Conservation (phyloP, 2,888 invertebrate genomes). For the Eristalis pertinax region DNA sequence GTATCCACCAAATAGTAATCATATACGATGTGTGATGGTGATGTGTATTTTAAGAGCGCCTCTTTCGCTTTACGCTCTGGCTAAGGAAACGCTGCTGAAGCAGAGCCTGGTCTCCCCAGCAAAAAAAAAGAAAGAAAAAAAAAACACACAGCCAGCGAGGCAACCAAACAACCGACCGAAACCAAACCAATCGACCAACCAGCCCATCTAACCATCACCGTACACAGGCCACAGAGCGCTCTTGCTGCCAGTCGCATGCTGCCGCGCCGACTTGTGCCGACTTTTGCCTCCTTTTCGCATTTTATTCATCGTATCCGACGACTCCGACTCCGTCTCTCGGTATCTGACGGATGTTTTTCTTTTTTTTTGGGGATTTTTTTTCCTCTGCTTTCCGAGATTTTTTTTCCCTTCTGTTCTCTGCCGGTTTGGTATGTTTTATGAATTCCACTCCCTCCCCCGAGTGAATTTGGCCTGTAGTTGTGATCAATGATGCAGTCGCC, state of each 20-base stretch:
- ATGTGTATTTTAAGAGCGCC: constrained; percentile 62
- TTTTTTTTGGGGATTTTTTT: constrained; percentile 41
- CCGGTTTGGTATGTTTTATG: constrained; percentile 55
- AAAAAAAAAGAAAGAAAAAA: no score
- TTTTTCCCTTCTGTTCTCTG: background rate
- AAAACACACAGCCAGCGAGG: background rate
- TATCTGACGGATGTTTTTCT: constrained; percentile 43
- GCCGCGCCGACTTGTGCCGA: constrained; percentile 49
- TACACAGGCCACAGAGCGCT: constrained; percentile 20
- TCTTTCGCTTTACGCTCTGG: constrained; percentile 55
- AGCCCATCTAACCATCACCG: constrained; percentile 57
- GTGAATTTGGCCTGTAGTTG: constrained; percentile 25
- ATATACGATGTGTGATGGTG: constrained; percentile 19
- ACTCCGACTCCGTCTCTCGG: background rate
- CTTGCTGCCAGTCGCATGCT: constrained; percentile 47
- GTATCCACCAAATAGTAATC: constrained; percentile 1
- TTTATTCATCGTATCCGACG: constrained; percentile 50
- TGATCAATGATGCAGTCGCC: constrained; percentile 4
- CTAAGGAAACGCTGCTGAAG: constrained; percentile 66
- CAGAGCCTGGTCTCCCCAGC: constrained; percentile 62
- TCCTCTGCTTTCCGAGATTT: constrained; percentile 10
- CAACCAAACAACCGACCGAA: constrained; percentile 47
- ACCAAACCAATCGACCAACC: constrained; percentile 37
- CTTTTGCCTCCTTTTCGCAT: constrained; percentile 66
- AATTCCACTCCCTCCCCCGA: constrained; percentile 28